Evolutionary conservation across 1,140 invertebrate genomes (phyloP).

Genomic region (Pachypeltis micranthus): DNA sequence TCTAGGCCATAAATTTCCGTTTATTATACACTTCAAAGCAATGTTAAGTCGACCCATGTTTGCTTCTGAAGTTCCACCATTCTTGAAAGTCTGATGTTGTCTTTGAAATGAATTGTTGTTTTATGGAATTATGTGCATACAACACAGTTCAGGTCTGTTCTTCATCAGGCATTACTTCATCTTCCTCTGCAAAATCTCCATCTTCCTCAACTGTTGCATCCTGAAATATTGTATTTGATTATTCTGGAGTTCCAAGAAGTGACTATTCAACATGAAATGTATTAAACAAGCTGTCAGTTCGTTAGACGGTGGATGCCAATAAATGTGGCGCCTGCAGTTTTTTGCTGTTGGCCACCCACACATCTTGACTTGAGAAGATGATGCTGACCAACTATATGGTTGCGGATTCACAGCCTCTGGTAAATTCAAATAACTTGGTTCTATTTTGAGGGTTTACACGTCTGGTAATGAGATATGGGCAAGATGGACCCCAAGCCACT

Average conservation of each 20-base stretch:
- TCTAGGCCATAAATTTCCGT: too few species aligned
- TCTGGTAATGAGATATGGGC: too few species aligned
- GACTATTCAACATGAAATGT: background rate
- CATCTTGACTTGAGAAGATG: background rate
- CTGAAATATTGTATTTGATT: background rate
- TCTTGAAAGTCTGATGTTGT: too few species aligned
- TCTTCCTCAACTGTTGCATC: constrained; percentile 32
- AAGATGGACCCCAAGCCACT: background rate
- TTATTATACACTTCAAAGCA: too few species aligned
- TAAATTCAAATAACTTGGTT: too few species aligned
- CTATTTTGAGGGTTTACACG: too few species aligned
- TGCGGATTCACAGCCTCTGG: background rate
- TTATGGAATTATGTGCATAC: too few species aligned
- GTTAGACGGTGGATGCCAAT: background rate
- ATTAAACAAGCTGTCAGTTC: background rate
- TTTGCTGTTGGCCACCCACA: background rate
- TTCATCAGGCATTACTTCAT: constrained; percentile 22
- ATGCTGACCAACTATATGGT: background rate
- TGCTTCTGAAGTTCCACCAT: too few species aligned
- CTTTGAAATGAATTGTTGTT: too few species aligned
- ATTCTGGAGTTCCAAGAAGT: background rate
- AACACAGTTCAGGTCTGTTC: too few species aligned
- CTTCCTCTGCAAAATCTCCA: constrained; percentile 30
- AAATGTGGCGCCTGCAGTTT: background rate
- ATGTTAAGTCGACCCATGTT: too few species aligned